Conservation (phyloP, 2,113 vertebrate species). For the Rhinogobius similis region DNA sequence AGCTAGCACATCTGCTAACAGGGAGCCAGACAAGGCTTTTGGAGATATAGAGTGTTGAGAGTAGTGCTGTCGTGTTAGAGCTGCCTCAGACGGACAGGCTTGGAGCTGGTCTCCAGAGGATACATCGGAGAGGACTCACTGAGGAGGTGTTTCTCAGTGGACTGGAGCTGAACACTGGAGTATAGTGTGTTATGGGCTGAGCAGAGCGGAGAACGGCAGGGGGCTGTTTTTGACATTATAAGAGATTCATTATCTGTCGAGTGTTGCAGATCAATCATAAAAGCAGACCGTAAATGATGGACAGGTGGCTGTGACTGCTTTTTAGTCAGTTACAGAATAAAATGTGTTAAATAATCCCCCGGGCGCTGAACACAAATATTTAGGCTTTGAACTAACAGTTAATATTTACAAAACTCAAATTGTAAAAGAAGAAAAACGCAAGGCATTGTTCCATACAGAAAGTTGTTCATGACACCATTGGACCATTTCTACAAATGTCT, state of each 20-base stretch:
- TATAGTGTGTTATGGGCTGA: conserved; percentile 57
- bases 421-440: neutral
- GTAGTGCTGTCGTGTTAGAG: conserved; percentile 61
- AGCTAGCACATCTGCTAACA: conserved; percentile 26
- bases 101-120: conserved; percentile 62
- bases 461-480: neutral
- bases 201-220: neutral
- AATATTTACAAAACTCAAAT: neutral
- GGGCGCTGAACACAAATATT: neutral
- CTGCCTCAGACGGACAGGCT: conserved; percentile 59
- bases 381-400: neutral
- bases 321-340: neutral
- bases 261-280: conserved; percentile 50
- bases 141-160: conserved; percentile 63
- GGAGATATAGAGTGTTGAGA: conserved; percentile 60
- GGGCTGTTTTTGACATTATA: conserved; percentile 15
- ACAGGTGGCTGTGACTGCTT: conserved; percentile 35
- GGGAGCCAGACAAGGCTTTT: conserved; percentile 46
- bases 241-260: conserved; percentile 54
- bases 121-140: conserved; percentile 34
- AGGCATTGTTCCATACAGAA: neutral
- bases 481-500: neutral
- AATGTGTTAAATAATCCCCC: neutral
- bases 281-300: conserved; percentile 44
- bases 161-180: conserved; percentile 54